Evolutionary conservation across 2,113 vertebrate species (phyloP).

Genomic region (Uria aalge): DNA sequence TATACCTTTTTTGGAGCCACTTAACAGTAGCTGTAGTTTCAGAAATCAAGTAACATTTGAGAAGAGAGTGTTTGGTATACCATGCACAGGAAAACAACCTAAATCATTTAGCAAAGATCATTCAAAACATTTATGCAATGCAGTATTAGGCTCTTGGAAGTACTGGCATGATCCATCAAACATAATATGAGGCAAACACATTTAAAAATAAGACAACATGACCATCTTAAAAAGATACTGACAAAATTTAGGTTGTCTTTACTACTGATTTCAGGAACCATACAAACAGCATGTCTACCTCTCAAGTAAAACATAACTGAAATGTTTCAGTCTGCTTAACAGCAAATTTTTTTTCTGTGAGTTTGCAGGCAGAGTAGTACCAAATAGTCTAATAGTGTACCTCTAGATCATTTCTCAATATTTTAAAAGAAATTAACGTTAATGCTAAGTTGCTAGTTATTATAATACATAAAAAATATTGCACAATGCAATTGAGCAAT

Average conservation of each 20-base stretch:
- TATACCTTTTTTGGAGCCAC: background rate
- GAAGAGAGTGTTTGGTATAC: background rate
- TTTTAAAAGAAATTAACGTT: conserved; percentile 44
- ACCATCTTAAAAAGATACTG: background rate
- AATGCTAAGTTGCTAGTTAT: conserved; percentile 41
- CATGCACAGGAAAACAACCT: background rate
- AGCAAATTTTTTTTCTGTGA: background rate
- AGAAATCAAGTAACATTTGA: conserved; percentile 20
- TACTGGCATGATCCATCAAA: background rate
- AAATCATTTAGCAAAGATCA: background rate
- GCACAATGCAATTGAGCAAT: conserved; percentile 50
- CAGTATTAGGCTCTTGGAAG: background rate
- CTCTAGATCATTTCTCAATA: background rate
- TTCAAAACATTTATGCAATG: background rate
- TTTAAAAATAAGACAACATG: background rate
- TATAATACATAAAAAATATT: conserved; percentile 69
- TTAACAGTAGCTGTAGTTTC: background rate
- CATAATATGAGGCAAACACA: background rate
- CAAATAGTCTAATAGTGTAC: background rate
- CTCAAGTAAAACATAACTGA: background rate
- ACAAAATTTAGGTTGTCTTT: background rate
- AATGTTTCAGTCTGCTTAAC: background rate
- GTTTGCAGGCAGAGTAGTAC: background rate
- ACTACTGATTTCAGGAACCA: background rate
- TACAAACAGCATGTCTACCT: background rate